Evolutionary conservation across 23 tunicate species (phyloP), one percentile per base, ranked within the genome.

Genomic region (Corella eumyota): DNA sequence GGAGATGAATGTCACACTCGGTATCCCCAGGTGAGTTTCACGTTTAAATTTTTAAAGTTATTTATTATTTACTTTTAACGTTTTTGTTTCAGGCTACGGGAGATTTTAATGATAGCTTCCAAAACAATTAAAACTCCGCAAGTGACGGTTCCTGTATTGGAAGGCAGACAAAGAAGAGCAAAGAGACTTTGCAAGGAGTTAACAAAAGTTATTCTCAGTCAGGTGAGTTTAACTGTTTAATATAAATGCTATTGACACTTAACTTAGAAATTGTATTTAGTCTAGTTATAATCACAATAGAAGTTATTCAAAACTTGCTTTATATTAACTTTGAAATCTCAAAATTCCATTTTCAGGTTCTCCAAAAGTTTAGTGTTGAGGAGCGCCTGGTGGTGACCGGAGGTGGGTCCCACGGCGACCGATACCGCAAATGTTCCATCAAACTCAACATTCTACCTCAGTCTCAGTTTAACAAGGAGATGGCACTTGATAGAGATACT

Each of bases 1-100:
- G 2, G 98, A 92, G 36, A 83, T 92, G 92, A 92, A 92, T 69
- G 92, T 92, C 34, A 92, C 98, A 6, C 62, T 92, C 1, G 98
- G 98, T 67, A 92, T 92, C 54, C 98, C 98, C 24, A 62, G 95
- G 95, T 86, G 60, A 38, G 70, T 60, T 21, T 21, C 13, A 25
- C 21, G 25, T 19, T 19, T 25, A 13, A 54, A 54, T 19, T 19
- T 54, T 54, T 54, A 25, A 9, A 40, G 15, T 9, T 54, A 0
- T 54, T 21, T 54, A 25, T 23, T 0, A 21, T 21, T 25, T 54
- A 21, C 25, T 21, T 19, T 54, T 0, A 55, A 55, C 11, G 15
- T 40, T 40, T 40, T 40, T 40, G 11, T 40, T 40, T 2, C 63
- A 85, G 98, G 45, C 34, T 92, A 55, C 85, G 93, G 34, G 98